phyloP scores from a whole-genome alignment of 2,797 vertebrate species.

The Premnoplex brunnescens region DNA sequence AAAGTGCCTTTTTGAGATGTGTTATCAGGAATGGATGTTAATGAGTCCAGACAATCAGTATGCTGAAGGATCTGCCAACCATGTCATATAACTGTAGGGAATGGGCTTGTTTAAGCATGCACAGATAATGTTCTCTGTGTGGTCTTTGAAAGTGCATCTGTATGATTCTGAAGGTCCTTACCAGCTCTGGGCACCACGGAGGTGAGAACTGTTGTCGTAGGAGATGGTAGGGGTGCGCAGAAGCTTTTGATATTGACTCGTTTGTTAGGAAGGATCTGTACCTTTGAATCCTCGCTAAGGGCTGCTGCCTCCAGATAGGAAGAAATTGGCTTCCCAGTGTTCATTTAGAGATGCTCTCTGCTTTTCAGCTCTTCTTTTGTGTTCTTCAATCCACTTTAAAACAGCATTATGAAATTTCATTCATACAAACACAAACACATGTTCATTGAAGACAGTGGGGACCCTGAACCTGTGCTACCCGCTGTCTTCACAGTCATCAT shows the following conservation, averaged over 20 bases:
- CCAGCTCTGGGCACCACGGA: not conserved
- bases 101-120: not conserved
- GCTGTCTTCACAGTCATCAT: not conserved
- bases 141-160: not conserved
- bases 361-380: not conserved
- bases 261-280: not conserved
- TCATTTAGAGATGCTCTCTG: not conserved
- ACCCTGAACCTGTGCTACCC: not conserved
- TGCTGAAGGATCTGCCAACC: not conserved
- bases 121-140: not conserved
- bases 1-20: not conserved
- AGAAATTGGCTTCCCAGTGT: not conserved
- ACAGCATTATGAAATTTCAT: not conserved
- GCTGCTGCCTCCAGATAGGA: not conserved
- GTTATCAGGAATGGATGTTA: not conserved
- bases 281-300: not conserved
- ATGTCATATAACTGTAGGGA: not conserved
- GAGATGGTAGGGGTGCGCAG: not conserved
- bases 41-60: not conserved
- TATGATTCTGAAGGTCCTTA: not conserved
- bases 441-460: not conserved
- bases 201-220: not conserved
- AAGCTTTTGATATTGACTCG: not conserved
- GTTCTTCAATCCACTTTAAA: not conserved
- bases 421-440: not conserved